Conservation (phyloP, 2,113 vertebrate genomes). For the Silurus meridionalis region DNA sequence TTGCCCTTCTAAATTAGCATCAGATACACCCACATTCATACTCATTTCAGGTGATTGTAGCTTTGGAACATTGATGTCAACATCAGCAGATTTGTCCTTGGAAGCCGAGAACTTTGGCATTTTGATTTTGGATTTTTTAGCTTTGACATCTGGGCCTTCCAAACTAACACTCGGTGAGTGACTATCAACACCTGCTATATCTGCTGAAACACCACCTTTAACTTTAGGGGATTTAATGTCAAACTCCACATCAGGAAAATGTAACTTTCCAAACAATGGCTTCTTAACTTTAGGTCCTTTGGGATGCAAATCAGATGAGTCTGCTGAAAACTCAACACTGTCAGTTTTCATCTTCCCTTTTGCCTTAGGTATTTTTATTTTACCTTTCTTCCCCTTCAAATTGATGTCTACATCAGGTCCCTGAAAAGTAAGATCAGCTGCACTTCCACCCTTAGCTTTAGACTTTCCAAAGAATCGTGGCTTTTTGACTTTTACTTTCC, state of each 20-base stretch:
- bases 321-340: constrained; percentile 58
- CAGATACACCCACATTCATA: constrained; percentile 42
- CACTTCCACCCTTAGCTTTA: constrained; percentile 78
- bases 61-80: constrained; percentile 66
- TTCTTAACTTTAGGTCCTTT: constrained; percentile 83
- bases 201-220: constrained; percentile 71
- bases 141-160: constrained; percentile 68
- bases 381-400: constrained; percentile 83
- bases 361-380: constrained; percentile 90
- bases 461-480: constrained; percentile 88
- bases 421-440: constrained; percentile 57
- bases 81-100: constrained; percentile 60
- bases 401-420: constrained; percentile 71
- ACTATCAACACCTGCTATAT: constrained; percentile 52
- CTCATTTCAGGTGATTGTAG: constrained; percentile 56
- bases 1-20: constrained; percentile 38
- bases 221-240: constrained; percentile 85
- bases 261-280: constrained; percentile 84
- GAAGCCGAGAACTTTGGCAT: constrained; percentile 61
- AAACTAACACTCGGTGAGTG: constrained; percentile 53
- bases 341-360: constrained; percentile 80
- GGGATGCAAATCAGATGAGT: constrained; percentile 60
- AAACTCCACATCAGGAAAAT: constrained; percentile 91
- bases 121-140: constrained; percentile 72
- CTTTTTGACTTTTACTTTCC: constrained; percentile 87